Evolutionary conservation across 2,113 vertebrate genomes (phyloP), one percentile per base, ranked within the genome.

Genomic region (Chitala chitala): DNA sequence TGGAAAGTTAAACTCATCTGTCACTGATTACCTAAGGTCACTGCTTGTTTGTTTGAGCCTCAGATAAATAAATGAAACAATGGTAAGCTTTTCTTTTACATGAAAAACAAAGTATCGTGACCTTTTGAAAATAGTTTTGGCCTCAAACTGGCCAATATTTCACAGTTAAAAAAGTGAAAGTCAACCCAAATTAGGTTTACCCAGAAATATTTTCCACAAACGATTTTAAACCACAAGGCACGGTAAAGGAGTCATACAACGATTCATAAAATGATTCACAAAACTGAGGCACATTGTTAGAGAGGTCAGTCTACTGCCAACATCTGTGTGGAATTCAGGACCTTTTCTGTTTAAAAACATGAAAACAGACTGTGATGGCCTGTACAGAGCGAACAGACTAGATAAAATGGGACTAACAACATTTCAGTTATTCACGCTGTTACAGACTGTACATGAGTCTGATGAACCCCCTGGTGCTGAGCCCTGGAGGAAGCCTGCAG

Each of bases 161-260:
- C 38, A 68, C 64, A 68, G 24, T 48, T 36, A 3, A 44, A 44
- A 10, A 26, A 12, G 3, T 4, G 3, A n/a, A 70, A 70, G 29
- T 51, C 36, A 31, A 13, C n/a, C 46, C 12, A 29, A 58, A 72
- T 44, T 22, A 44, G 22, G 56, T 44, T 58, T 56, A 31, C 29
- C 31, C 54, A 29, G 13, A 55, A 40, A 31, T 24, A 40, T 72
- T 58, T 15, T 26, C 70, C 54, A 58, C 53, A 72, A 56, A 55
- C 44, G 70, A 56, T 42, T 72, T 68, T 82, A 82, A 77, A 86
- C 80, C 83, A 81, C 72, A 88, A 89, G 88, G 86, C 84, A 88
- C 85, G 82, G 36, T 83, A 75, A 79, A 77, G 31, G 81, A 84
- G 80, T 59, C 56, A 59, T 33, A 24, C 13, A 33, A 63, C 38